Conservation (phyloP, 2,888 invertebrate genomes). For the Eurytoma californica region DNA sequence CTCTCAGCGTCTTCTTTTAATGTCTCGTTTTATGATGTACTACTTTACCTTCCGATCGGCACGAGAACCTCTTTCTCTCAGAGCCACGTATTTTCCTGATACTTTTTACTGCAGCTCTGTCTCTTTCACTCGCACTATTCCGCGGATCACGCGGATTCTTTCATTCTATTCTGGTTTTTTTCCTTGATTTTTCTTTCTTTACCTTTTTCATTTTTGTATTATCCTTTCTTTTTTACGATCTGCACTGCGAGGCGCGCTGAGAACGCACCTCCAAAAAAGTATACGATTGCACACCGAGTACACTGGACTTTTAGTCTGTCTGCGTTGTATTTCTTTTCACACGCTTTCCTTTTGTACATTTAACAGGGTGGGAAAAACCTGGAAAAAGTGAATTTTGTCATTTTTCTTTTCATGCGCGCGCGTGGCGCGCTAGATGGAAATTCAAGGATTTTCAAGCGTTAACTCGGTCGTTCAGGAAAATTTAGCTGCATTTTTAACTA, state of each 20-base stretch:
- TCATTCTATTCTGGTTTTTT: constrained; percentile 4
- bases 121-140: constrained; percentile 30
- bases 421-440: too few species aligned
- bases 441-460: too few species aligned
- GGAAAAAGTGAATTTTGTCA: too few species aligned
- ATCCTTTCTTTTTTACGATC: neutral
- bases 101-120: constrained; percentile 17
- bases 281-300: constrained; percentile 14
- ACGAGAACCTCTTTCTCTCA: constrained; percentile 30
- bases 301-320: neutral
- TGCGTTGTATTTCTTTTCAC: neutral
- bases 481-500: neutral
- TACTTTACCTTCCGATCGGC: constrained; percentile 20
- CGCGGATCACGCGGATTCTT: constrained; percentile 7
- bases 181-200: neutral
- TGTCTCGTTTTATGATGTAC: constrained; percentile 8
- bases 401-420: too few species aligned
- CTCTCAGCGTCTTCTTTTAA: constrained; percentile 36
- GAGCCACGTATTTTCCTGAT: neutral
- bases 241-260: constrained; percentile 21
- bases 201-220: constrained; percentile 1
- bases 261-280: neutral
- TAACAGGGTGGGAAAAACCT: neutral
- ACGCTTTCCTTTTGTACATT: neutral
- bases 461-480: too few species aligned